phyloP scores from a whole-genome alignment of 2,888 invertebrate genomes.

The Tenthredo mesomela region DNA sequence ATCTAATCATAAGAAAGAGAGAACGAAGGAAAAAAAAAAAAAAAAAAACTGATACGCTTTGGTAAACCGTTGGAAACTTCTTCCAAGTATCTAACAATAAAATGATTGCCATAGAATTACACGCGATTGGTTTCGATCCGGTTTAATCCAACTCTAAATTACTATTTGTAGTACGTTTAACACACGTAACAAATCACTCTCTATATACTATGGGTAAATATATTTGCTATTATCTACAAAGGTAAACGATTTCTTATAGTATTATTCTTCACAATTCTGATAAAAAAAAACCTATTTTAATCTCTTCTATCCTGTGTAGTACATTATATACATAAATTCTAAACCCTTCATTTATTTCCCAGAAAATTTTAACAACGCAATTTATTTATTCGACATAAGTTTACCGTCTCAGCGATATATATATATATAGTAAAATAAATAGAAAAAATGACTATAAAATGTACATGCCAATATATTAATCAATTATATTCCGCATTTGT shows the following conservation, averaged over 20 bases:
- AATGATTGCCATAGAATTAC: conserved; percentile 22
- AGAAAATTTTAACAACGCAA: background rate
- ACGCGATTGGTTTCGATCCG: conserved; percentile 5
- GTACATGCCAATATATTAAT: too few species aligned
- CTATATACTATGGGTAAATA: background rate
- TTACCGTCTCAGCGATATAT: background rate
- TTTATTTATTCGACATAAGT: background rate
- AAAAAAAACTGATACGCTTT: background rate
- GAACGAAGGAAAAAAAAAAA: background rate
- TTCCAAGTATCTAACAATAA: conserved; percentile 17
- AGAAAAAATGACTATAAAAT: background rate
- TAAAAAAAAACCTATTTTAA: background rate
- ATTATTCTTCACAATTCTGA: background rate
- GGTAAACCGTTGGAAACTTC: conserved; percentile 2
- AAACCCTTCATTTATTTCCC: background rate
- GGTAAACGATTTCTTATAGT: background rate
- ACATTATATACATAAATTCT: background rate
- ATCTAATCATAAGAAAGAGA: background rate
- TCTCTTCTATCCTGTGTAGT: background rate
- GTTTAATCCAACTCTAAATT: conserved; percentile 30
- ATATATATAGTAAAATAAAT: background rate
- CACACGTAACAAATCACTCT: conserved; percentile 24
- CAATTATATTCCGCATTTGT: background rate
- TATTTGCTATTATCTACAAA: background rate
- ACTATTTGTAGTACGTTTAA: conserved; percentile 34